Evolutionary conservation across 2,797 vertebrate species (phyloP), one percentile per base, ranked within the genome.

Genomic region (Neopelma chrysocephalum): DNA sequence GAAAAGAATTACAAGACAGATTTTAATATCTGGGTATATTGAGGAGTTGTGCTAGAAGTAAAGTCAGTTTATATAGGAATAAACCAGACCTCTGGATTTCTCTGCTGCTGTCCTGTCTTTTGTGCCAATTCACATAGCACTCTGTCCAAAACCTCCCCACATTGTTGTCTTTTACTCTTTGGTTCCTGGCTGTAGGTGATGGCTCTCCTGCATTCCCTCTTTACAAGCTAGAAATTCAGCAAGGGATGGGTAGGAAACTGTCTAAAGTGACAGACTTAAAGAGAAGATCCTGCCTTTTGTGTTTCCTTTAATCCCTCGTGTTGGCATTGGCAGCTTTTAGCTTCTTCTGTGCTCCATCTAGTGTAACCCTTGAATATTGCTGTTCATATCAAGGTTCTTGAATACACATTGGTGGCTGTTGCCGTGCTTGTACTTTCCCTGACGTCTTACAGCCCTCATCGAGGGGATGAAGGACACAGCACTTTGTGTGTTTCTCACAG

Each of bases 141-240:
- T 60, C 29, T 62, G 32, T 91, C 32, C 50, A 64, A 76, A 72
- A 68, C 51, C 42, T 90, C 65, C 42, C 27, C 19, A 19, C 70
- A 31, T 77, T 81, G 61, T 64, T 90, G 50, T 77, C 45, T 89
- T 89, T 42, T 64, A 51, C 77, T 20, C 82, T 84, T 93, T 50
- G 36, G 31, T 92, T 93, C 43, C 68, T 91, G 56, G 43, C 78
- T 89, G 16, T 89, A 42, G 42, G 61, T 89, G 47, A 6, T 93
- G 82, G n/a, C 48, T 92, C 20, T 60, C 93, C 25, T 70, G 26
- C 29, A 38, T 80, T 91, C 10, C 45, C 38, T 56, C 29, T 78
- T 89, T 48, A 60, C 53, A 45, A 94, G 42, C 75, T 91, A 60
- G 71, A 82, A 93, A 71, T 94, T 82, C 73, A 70, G 87, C 75